phyloP scores from a whole-genome alignment of 2,888 invertebrate genomes.

The Diaperis boleti region DNA sequence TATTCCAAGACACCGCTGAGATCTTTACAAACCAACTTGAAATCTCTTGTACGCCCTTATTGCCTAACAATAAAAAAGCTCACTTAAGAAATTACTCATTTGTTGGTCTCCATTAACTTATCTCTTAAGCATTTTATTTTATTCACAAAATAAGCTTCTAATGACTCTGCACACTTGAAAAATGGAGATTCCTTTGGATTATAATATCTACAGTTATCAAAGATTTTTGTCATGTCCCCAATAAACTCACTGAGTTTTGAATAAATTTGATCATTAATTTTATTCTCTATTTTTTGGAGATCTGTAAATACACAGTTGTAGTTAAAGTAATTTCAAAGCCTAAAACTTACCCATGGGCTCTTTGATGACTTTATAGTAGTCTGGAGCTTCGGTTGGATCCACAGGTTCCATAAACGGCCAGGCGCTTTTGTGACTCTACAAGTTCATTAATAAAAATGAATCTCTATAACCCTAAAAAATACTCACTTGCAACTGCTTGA shows the following conservation, averaged over 20 bases:
- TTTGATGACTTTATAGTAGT: constrained; percentile 95
- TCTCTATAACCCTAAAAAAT: not conserved
- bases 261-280: constrained; percentile 86
- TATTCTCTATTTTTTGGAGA: constrained; percentile 90
- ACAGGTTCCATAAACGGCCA: constrained; percentile 99
- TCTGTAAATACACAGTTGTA: constrained; percentile 72
- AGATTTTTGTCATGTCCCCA: constrained; percentile 97
- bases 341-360: constrained; percentile 90
- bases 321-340: not conserved
- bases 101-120: constrained; percentile 77
- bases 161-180: constrained; percentile 94
- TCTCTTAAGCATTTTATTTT: constrained; percentile 91
- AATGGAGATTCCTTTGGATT: constrained; percentile 96
- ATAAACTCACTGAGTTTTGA: constrained; percentile 93
- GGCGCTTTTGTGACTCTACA: constrained; percentile 91
- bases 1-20: constrained; percentile 52
- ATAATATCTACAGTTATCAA: constrained; percentile 98
- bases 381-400: constrained; percentile 94
- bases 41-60: constrained; percentile 49
- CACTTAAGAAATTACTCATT: constrained; percentile 49
- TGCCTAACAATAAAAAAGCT: constrained; percentile 45
- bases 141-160: constrained; percentile 96
- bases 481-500: constrained; percentile 87
- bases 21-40: constrained; percentile 55
- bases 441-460: constrained; percentile 7